These are phyloP conservation scores for Metopia argyrocephala DNA, from an alignment of 2,888 invertebrate genomes.

Conservation along the genomic window DNA sequence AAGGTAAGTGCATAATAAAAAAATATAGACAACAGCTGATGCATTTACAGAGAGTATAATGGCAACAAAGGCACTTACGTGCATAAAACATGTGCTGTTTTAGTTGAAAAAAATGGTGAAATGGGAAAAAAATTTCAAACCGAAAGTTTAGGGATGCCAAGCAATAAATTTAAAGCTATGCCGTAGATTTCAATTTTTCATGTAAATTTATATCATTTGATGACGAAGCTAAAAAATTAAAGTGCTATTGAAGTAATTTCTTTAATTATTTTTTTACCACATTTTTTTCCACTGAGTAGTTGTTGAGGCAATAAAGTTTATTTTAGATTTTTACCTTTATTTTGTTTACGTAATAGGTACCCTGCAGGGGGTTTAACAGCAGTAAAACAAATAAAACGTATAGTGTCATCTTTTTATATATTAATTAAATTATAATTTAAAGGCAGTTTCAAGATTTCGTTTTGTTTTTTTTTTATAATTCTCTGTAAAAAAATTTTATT, in stretches of 20 bases:
- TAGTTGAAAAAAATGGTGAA: slow-evolving; percentile 48
- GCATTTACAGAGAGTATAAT: slow-evolving; percentile 30
- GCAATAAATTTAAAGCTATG: not conserved
- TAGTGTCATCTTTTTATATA: too few relatives aligned
- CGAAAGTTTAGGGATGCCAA: slow-evolving; percentile 45
- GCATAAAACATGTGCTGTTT: slow-evolving; percentile 4
- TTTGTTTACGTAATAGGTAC: too few relatives aligned
- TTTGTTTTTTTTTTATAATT: too few relatives aligned
- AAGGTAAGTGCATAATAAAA: not conserved
- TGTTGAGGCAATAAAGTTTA: not conserved
- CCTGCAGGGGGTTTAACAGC: too few relatives aligned
- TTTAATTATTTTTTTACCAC: not conserved
- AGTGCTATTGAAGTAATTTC: not conserved
- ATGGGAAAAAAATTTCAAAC: slow-evolving; percentile 41
- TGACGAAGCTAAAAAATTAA: not conserved
- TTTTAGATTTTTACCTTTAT: not conserved
- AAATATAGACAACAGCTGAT: slow-evolving; percentile 59
- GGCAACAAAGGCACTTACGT: not conserved
- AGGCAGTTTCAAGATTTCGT: too few relatives aligned
- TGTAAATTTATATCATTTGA: not conserved
- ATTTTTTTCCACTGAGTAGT: not conserved
- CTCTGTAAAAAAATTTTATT: too few relatives aligned
- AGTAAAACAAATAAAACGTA: too few relatives aligned
- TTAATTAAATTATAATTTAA: too few relatives aligned
- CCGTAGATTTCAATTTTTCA: not conserved